Conservation (phyloP, 1,140 invertebrate genomes). For the Teleogryllus occipitalis region DNA sequence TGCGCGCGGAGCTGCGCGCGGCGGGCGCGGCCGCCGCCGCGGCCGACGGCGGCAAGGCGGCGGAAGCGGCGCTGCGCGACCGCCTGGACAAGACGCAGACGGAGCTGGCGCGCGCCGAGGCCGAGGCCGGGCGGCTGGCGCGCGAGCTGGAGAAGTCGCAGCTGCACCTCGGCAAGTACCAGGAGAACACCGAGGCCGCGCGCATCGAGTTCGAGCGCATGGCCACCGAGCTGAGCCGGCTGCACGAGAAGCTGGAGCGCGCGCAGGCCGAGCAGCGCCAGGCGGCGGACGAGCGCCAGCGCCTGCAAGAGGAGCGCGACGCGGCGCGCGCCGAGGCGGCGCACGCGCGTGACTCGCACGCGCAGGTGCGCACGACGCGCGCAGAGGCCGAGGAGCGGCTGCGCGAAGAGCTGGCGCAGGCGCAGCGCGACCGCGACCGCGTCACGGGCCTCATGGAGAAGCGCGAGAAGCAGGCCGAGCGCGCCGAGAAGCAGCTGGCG, state of each 20-base stretch:
- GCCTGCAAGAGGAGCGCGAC: conserved; percentile 59
- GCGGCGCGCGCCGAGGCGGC: conserved; percentile 56
- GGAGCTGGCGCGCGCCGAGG: conserved; percentile 54
- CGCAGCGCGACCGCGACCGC: conserved; percentile 60
- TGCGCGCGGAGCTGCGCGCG: conserved; percentile 50
- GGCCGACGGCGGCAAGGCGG: conserved; percentile 46
- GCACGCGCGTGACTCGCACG: conserved; percentile 53
- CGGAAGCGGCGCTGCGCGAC: conserved; percentile 31
- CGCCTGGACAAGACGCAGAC: conserved; percentile 23
- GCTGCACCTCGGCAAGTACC: conserved; percentile 67
- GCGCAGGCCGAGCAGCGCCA: conserved; percentile 50
- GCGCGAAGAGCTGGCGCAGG: conserved; percentile 61
- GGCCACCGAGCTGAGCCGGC: conserved; percentile 63
- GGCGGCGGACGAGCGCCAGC: conserved; percentile 31
- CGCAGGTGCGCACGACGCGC: conserved; percentile 38
- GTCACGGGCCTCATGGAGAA: conserved; percentile 63
- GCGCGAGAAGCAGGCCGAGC: conserved; percentile 66
- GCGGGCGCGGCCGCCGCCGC: conserved; percentile 45
- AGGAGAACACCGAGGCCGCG: conserved; percentile 67
- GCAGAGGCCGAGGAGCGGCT: conserved; percentile 49
- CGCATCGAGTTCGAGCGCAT: conserved; percentile 76
- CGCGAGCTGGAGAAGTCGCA: conserved; percentile 82
- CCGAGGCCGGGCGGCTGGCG: conserved; percentile 72
- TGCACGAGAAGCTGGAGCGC: conserved; percentile 67
- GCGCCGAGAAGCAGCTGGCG: conserved; percentile 71